These are phyloP conservation scores for Sinocyclocheilus maitianheensis DNA, from an alignment of 2,113 vertebrate species.

Conservation along the genomic window DNA sequence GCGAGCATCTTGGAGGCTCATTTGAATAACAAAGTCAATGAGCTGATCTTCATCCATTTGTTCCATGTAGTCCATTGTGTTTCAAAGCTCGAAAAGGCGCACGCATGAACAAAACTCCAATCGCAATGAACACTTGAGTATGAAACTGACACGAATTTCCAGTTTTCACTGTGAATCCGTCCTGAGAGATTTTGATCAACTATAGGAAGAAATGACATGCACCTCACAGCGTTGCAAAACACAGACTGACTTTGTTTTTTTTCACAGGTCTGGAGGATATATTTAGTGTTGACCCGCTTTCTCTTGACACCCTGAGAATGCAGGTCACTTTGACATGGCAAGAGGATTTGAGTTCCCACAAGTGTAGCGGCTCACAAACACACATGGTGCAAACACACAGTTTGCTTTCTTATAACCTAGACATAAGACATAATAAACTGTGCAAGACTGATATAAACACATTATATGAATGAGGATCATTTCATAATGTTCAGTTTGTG, in stretches of 20 bases:
- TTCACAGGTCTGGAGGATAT: slow-evolving; percentile 59
- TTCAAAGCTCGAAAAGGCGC: neutral
- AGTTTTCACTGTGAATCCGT: neutral
- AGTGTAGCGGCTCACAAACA: neutral
- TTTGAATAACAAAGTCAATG: slow-evolving; percentile 77
- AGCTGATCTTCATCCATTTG: slow-evolving; percentile 78
- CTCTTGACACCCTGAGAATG: slow-evolving; percentile 42
- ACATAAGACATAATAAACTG: neutral
- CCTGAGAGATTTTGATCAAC: neutral
- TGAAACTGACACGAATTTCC: neutral
- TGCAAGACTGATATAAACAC: neutral
- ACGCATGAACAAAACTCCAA: slow-evolving; percentile 10
- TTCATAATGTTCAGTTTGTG: neutral
- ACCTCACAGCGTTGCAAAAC: neutral
- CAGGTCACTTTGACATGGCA: slow-evolving; percentile 2
- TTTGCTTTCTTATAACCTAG: neutral
- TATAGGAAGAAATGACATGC: neutral
- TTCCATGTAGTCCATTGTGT: slow-evolving; percentile 74
- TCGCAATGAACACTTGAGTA: neutral
- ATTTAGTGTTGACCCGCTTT: slow-evolving; percentile 68
- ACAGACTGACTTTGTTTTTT: slow-evolving; percentile 61
- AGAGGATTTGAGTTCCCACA: neutral
- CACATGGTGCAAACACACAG: too few relatives aligned
- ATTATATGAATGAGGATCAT: neutral
- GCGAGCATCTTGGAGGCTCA: slow-evolving; percentile 80